These are phyloP conservation scores for Lasius fuliginosus DNA, from an alignment of 2,888 invertebrate genomes.

Conservation along the genomic window DNA sequence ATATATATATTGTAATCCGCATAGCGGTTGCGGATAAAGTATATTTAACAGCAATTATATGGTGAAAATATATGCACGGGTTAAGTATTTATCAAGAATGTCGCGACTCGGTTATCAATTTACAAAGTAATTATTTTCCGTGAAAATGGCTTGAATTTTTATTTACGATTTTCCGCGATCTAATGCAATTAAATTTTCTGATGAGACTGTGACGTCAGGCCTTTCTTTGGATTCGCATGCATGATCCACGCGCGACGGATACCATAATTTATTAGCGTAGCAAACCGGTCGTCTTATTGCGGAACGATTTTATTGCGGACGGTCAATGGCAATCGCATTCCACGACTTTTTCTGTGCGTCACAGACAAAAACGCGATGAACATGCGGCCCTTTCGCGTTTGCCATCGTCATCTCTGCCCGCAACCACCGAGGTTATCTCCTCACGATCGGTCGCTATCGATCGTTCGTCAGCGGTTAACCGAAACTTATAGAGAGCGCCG, in stretches of 20 bases:
- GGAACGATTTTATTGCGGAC: slow-evolving; percentile 24
- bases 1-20: neutral
- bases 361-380: slow-evolving; percentile 12
- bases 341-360: slow-evolving; percentile 19
- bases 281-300: slow-evolving; percentile 2
- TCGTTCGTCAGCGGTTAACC: slow-evolving; percentile 54
- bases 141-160: slow-evolving; percentile 29
- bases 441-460: slow-evolving; percentile 25
- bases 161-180: neutral
- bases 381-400: slow-evolving; percentile 20
- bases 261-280: slow-evolving; percentile 36
- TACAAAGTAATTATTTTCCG: neutral
- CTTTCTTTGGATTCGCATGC: slow-evolving; percentile 26
- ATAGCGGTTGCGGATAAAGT: slow-evolving; percentile 1
- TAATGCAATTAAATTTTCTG: slow-evolving; percentile 19
- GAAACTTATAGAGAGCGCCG: slow-evolving; percentile 50
- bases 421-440: slow-evolving; percentile 37
- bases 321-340: slow-evolving; percentile 28
- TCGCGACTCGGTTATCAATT: slow-evolving; percentile 6
- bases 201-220: neutral
- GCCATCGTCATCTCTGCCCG: slow-evolving; percentile 8
- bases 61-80: neutral
- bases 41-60: slow-evolving; percentile 10
- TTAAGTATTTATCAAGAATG: neutral
- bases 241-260: neutral